Percentiles rank a stretch among this genome's conserved stretches.
Conservation (phyloP, 2,888 invertebrate genomes). For the Nymphalis urticae region DNA sequence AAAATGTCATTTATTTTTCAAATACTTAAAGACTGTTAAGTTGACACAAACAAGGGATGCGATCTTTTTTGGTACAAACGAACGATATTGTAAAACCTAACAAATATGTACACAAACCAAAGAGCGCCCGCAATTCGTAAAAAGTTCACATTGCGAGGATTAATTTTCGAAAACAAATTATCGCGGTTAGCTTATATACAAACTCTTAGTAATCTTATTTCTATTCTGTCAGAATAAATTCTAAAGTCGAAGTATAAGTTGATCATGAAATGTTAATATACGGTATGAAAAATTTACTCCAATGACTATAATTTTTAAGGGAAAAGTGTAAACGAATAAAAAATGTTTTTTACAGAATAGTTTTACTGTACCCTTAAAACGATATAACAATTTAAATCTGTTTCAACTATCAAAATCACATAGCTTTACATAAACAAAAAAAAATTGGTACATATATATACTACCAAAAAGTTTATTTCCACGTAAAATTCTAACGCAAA, state of each 20-base stretch:
- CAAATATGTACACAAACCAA: not conserved
- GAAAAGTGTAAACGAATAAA: no score
- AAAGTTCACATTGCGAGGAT: not conserved
- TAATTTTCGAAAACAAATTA: slow-evolving; percentile 23
- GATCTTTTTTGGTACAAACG: not conserved
- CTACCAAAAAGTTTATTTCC: no score
- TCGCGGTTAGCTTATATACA: slow-evolving; percentile 19
- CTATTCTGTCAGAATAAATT: not conserved
- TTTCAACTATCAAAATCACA: not conserved
- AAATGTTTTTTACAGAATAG: no score
- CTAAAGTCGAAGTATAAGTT: no score
- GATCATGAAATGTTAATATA: no score
- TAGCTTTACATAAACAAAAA: no score
- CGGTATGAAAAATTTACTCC: no score
- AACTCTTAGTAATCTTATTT: slow-evolving; percentile 26
- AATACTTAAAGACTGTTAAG: not conserved
- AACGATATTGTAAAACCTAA: not conserved
- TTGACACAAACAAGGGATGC: not conserved
- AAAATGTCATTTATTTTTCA: no score
- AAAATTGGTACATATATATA: no score
- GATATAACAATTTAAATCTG: slow-evolving; percentile 15
- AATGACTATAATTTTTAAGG: no score
- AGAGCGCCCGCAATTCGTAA: not conserved
- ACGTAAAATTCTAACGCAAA: no score
- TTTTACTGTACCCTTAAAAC: slow-evolving; percentile 4